Evolutionary conservation across 2,797 vertebrate genomes (phyloP), one percentile per base, ranked within the genome.

Genomic region (Xerus rutilus): DNA sequence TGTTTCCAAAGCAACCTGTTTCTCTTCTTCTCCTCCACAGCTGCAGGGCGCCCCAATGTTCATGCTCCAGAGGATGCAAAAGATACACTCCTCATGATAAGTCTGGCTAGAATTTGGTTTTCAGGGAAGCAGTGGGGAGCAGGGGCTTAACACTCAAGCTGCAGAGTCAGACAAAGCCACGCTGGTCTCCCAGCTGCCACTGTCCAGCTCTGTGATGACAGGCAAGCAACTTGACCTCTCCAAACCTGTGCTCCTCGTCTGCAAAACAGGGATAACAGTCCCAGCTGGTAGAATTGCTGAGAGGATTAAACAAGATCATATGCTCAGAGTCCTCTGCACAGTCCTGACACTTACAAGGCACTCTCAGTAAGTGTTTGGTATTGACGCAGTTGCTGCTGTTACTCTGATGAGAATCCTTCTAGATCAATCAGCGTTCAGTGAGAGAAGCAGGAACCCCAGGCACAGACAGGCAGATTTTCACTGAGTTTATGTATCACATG

Each of bases 321-420:
- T 32, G 72, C 21, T 45, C 78, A 52, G 67, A 67, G 81, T 52
- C 32, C 39, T 28, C 59, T 57, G 64, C 86, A 73, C 12, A 52
- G 57, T 23, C 25, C 8, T 49, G 57, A 95, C 25, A 21, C 25
- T 79, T 73, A 86, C 73, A 67, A 79, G 84, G 49, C 65, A 39
- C 28, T 81, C 28, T 81, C 49, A 23, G 2, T 18, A 52, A 64
- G 52, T 73, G 17, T 65, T 35, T 20, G 3, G 5, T 47, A 54
- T 11, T 39, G 6, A 64, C 54, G 47, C 59, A 32, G 25, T 10
- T 83, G 30, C 21, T 85, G 74, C 43, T 43, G 7, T 13, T 62
- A 76, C n/a, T 76, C 59, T 76, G 49, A 81, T 67, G n/a, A 73
- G 86, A 86, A 52, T 81, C 28, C 67, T 95, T 65, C 81, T 59